phyloP scores from a whole-genome alignment of 2,797 vertebrate species.

The Nyctalus aviator region DNA sequence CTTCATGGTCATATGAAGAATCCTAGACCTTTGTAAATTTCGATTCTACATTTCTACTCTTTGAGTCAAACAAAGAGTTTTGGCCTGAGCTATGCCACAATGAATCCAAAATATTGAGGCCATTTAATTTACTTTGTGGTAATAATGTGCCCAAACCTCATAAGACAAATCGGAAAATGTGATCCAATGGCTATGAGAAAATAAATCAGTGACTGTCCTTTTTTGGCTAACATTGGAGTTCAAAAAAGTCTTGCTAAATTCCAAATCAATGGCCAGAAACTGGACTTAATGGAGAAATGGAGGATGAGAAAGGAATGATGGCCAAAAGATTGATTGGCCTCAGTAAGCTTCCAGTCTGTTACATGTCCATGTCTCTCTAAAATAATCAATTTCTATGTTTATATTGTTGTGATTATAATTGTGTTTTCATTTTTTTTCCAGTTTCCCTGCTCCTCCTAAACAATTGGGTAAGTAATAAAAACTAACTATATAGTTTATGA shows the following conservation, averaged over 20 bases:
- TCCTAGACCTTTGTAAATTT: slow-evolving; percentile 39
- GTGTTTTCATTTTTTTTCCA: slow-evolving; percentile 73
- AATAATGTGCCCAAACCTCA: background rate
- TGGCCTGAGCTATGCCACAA: background rate
- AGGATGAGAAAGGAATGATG: slow-evolving; percentile 67
- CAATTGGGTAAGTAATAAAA: slow-evolving; percentile 84
- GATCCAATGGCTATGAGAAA: background rate
- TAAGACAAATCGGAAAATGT: slow-evolving; percentile 46
- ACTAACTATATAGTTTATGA: background rate
- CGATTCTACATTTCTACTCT: background rate
- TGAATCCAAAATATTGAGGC: background rate
- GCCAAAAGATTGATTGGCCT: background rate
- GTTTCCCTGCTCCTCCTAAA: slow-evolving; percentile 77
- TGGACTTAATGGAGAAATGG: slow-evolving; percentile 47
- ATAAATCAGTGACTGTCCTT: background rate
- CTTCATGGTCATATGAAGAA: background rate
- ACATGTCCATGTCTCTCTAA: background rate
- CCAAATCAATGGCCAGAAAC: background rate
- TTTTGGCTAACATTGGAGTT: background rate
- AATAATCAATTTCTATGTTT: slow-evolving; percentile 4
- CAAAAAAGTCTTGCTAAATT: slow-evolving; percentile 15
- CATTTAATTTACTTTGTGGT: slow-evolving; percentile 1
- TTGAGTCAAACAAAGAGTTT: slow-evolving; percentile 36
- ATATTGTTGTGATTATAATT: slow-evolving; percentile 73
- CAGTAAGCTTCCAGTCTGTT: background rate